phyloP scores from a whole-genome alignment of 2,797 vertebrate species.

The Threskiornis aethiopicus region DNA sequence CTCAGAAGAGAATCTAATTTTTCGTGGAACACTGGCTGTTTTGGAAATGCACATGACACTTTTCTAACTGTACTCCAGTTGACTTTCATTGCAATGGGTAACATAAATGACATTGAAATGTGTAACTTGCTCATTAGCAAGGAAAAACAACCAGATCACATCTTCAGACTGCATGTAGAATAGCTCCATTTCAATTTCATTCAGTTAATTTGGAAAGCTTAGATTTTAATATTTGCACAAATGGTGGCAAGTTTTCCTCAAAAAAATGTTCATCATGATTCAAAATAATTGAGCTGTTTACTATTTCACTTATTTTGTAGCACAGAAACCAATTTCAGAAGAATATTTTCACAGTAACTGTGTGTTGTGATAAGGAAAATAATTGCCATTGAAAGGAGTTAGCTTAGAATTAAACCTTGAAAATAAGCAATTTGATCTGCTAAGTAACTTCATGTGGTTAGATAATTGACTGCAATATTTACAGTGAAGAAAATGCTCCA shows the following conservation, averaged over 20 bases:
- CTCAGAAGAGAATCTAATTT: neutral
- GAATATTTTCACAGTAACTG: neutral
- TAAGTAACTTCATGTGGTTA: neutral
- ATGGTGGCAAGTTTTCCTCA: neutral
- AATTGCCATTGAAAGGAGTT: neutral
- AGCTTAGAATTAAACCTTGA: slow-evolving; percentile 6
- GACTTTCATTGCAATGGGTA: neutral
- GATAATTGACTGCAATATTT: neutral
- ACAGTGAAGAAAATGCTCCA: neutral
- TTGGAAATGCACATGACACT: neutral
- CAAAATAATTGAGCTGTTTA: neutral
- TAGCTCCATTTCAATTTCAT: neutral
- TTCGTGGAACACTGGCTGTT: neutral
- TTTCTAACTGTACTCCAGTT: neutral
- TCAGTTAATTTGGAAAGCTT: neutral
- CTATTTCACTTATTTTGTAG: neutral
- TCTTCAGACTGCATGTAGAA: neutral
- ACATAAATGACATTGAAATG: neutral
- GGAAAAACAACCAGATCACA: neutral
- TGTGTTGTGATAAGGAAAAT: neutral
- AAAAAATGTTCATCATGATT: neutral
- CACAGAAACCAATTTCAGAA: neutral
- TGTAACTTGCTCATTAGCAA: neutral
- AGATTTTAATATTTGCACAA: neutral
- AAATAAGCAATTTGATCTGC: neutral